These are phyloP conservation scores for Eriosoma lanigerum DNA, from an alignment of 1,140 invertebrate species.

Conservation along the genomic window DNA sequence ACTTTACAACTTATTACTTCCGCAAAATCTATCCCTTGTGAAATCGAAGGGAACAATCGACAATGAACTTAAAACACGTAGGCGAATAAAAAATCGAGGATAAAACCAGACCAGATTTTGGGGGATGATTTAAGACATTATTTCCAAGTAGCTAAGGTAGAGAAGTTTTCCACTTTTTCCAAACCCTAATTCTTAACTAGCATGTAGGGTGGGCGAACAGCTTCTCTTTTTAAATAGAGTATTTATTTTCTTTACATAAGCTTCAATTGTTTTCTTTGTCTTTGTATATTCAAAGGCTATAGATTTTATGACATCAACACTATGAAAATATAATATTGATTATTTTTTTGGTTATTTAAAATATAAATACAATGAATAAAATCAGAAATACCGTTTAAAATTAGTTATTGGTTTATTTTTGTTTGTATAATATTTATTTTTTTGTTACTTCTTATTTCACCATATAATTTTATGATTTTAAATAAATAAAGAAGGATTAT, in stretches of 20 bases:
- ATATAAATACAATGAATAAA: too few relatives aligned
- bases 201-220: too few relatives aligned
- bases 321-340: too few relatives aligned
- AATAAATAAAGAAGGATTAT: too few relatives aligned
- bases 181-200: not conserved
- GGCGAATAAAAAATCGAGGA: conserved; percentile 29
- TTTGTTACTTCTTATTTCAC: too few relatives aligned
- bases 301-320: too few relatives aligned
- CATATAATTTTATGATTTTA: too few relatives aligned
- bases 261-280: conserved; percentile 2
- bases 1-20: conserved; percentile 51
- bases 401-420: too few relatives aligned
- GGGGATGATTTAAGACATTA: conserved; percentile 38
- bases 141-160: conserved; percentile 22
- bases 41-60: conserved; percentile 41
- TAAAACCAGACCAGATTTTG: conserved; percentile 18
- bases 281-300: not conserved
- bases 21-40: conserved; percentile 44
- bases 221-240: not conserved
- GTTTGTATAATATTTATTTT: too few relatives aligned
- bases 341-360: too few relatives aligned
- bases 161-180: not conserved
- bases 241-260: not conserved
- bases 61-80: conserved; percentile 48
- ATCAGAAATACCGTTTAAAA: too few relatives aligned